Conservation (phyloP, 2,113 vertebrate species). For the Cygnus atratus region DNA sequence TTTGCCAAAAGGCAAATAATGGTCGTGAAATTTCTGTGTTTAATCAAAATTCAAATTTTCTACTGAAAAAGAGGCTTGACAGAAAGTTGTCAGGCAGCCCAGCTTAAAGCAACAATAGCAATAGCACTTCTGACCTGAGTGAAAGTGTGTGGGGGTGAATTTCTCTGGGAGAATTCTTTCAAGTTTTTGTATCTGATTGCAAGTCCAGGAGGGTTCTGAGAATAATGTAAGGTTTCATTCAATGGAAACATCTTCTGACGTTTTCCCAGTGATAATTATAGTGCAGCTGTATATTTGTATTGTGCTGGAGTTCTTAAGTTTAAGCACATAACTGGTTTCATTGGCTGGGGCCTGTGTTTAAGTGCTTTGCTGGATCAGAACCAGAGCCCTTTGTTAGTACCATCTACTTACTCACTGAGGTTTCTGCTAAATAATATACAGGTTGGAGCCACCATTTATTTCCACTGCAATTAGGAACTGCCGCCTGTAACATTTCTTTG, state of each 20-base stretch:
- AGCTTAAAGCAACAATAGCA: slow-evolving; percentile 3
- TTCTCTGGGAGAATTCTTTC: not conserved
- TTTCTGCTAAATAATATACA: slow-evolving; percentile 6
- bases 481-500: not conserved
- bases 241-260: not conserved
- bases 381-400: not conserved
- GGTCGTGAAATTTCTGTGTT: not conserved
- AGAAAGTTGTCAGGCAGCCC: slow-evolving; percentile 12
- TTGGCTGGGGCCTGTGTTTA: not conserved
- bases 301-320: not conserved
- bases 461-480: not conserved
- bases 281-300: not conserved
- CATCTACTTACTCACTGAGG: not conserved
- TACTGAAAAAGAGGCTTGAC: not conserved
- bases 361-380: slow-evolving; percentile 27
- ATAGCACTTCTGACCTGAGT: not conserved
- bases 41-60: slow-evolving; percentile 12
- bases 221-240: not conserved
- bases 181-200: not conserved
- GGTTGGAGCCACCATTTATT: not conserved
- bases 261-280: not conserved
- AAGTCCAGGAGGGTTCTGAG: not conserved
- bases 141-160: rapidly evolving
- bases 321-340: not conserved
- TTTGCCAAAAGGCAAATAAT: not conserved